Base-by-base conservation (phyloP, 2,113 vertebrate species). In the Bungarus multicinctus region DNA sequence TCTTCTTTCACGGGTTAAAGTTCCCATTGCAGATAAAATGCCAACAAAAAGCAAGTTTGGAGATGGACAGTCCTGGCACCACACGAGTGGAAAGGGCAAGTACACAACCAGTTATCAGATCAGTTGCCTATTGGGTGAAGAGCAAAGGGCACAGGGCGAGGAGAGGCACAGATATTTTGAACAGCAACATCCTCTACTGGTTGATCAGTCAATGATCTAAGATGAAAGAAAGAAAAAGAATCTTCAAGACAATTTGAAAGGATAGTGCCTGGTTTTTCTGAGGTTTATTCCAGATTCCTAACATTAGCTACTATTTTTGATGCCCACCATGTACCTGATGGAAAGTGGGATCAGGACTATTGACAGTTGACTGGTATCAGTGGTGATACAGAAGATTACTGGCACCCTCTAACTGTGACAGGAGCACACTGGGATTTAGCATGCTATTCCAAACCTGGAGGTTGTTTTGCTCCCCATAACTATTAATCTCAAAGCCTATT, bases 1-100 rank as follows among this genome's bases (percentile, higher is more conserved):
- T 74, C 95, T 57, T 93, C 85, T 89, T 87, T 55, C 90, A 88
- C 43, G n/a, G 92, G 94, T 94, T 94, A 94, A 96, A 96, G 95
- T 94, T 94, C 92, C 89, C 0, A 0, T 50, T 64, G 55, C 1
- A 30, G 34, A 0, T 23, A 25, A 14, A 34, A 57, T 54, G 95
- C 89, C 90, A 93, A 22, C 89, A 57, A 91, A 90, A 54, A 91
- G 74, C 95, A 93, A 94, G 93, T 94, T 95, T 43, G 64, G 47
- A 90, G 0, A 18, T 58, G 6, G 64, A 87, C 60, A 93, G 14
- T 87, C 91, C 91, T 23, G 34, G 54, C 22, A n/a, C 30, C 1
- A 23, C 89, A 18, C 14, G 16, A 20, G 1, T 2, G 34, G 1
- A 2, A 39, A 94, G 91, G 89, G 88, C 58, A 74, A 92, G 90